phyloP scores from a whole-genome alignment of 1,140 invertebrate species.

The Pseudomyrmex pallidus region DNA sequence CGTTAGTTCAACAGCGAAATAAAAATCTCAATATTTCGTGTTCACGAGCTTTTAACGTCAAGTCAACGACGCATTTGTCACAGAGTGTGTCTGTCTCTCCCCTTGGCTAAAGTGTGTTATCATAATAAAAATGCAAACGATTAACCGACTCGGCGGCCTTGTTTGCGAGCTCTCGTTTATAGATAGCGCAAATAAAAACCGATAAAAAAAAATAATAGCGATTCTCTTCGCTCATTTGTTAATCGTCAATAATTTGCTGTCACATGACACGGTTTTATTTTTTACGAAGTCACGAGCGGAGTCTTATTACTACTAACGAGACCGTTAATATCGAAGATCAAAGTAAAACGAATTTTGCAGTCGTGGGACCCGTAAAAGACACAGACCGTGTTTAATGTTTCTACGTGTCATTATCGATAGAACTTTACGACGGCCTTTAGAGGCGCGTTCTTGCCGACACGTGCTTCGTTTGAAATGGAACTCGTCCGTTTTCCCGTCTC shows the following conservation, averaged over 20 bases:
- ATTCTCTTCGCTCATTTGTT: background rate
- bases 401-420: conserved; percentile 37
- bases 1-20: conserved; percentile 3
- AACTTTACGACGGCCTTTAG: conserved; percentile 54
- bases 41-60: conserved; percentile 1
- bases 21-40: conserved; percentile 2
- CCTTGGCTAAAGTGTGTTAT: background rate
- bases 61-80: background rate
- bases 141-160: background rate
- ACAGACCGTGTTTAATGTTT: conserved; percentile 41
- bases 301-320: conserved; percentile 42
- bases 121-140: background rate
- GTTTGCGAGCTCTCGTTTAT: conserved; percentile 21
- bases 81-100: background rate
- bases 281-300: background rate
- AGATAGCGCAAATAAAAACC: conserved; percentile 32
- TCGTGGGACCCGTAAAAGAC: background rate
- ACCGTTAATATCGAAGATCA: conserved; percentile 45
- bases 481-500: conserved; percentile 36
- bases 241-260: conserved; percentile 15
- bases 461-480: conserved; percentile 59
- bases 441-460: conserved; percentile 12
- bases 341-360: conserved; percentile 30
- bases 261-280: conserved; percentile 32
- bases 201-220: conserved; percentile 12